Evolutionary conservation across 2,113 vertebrate genomes (phyloP).

Genomic region (Sisor rabdophorus): DNA sequence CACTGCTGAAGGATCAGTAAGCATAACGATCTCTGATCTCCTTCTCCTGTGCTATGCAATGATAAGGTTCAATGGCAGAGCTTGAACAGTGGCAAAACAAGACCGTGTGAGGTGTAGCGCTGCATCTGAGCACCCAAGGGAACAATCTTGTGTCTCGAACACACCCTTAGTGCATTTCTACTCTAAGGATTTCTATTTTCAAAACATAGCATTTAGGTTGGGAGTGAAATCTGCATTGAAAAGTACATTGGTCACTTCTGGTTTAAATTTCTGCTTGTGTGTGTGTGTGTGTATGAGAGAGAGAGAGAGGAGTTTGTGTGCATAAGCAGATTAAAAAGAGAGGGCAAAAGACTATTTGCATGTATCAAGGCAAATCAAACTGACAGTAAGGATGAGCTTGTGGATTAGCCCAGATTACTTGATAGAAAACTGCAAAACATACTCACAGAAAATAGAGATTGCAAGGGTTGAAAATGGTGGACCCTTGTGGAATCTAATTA

Average conservation of each 20-base stretch:
- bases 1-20: constrained; percentile 6
- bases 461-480: not conserved
- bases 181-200: constrained; percentile 20
- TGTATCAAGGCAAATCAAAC: not conserved
- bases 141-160: constrained; percentile 42
- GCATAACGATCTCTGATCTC: constrained; percentile 3
- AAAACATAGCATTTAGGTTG: constrained; percentile 17
- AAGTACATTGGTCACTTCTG: not conserved
- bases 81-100: constrained; percentile 1
- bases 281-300: constrained; percentile 4
- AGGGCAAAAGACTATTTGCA: not conserved
- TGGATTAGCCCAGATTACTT: not conserved
- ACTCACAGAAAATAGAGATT: not conserved
- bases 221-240: constrained; percentile 19
- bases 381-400: not conserved
- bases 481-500: constrained; percentile 32
- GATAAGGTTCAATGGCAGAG: constrained; percentile 5
- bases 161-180: constrained; percentile 33
- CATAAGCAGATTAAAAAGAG: not conserved
- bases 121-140: constrained; percentile 34
- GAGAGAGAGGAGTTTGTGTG: too few species aligned
- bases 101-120: constrained; percentile 14
- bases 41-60: constrained; percentile 9
- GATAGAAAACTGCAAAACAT: not conserved
- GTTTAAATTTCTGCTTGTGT: constrained; percentile 15